Base-by-base conservation (phyloP, 2,797 vertebrate genomes). In the Hemibagrus guttatus region DNA sequence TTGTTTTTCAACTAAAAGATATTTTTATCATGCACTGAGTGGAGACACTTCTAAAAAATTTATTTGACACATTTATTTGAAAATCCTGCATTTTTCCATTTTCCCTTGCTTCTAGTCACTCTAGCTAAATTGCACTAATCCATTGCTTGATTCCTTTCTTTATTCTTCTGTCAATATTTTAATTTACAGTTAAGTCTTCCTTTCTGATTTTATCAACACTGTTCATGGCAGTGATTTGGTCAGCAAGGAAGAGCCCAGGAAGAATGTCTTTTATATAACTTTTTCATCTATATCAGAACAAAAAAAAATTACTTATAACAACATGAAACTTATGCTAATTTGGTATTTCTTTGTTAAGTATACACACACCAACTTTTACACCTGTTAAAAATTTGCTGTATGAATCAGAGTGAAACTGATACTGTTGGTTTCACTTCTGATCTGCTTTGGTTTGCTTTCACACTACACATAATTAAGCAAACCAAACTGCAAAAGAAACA, bases 81-180 rank as follows among this genome's bases (percentile, higher is more conserved):
- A 84, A 61, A 58, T 89, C 85, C 87, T 84, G 91, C 86, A 87
- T 90, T 86, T 88, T 84, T 86, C 88, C 39, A 56, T 69, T 78
- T 81, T 23, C 54, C 63, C 75, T 69, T 21, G 87, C 79, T 85
- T 81, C 88, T 86, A 78, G 17, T 46, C 71, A 86, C 90, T 88
- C 88, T 91, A 81, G 87, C 94, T 92, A 88, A 91, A 92, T 94
- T 96, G 95, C 95, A 96, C 95, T 95, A 94, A 95, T 92, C 87
- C 91, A 93, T 93, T 93, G 91, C 90, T 90, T 89, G 80, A 90
- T 92, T 91, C 87, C 63, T 88, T 89, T 83, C 80, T 58, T 88
- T 59, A 59, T 46, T 81, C 85, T 69, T 39, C 49, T 87, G 56
- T 64, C 19, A 64, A 82, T 81, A 91, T 90, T 85, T 89, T 31